Base-by-base conservation (phyloP, 1,140 invertebrate genomes). In the Drosophila arawakana region DNA sequence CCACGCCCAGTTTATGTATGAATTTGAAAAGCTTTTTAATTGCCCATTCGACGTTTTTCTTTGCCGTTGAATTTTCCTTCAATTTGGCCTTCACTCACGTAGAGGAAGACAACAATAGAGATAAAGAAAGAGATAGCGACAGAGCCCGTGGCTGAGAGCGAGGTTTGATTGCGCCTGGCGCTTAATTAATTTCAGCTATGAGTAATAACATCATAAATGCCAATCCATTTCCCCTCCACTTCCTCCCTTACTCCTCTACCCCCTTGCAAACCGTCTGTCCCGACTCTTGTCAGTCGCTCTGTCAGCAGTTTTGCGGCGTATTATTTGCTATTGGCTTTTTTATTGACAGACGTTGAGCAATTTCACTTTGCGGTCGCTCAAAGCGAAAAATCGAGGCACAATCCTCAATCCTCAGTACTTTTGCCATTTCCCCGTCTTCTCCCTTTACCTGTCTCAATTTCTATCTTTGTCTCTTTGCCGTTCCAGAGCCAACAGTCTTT, bases 291-390 rank as follows among this genome's bases (percentile, higher is more conserved):
- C 7, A 18, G 13, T 18, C 70, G 37, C 62, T 68, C 62, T 67
- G 78, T 80, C 52, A 68, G 62, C 81, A 76, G 57, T 84, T 83
- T 73, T 79, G 76, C 69, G 58, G 76, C 73, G 73, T 77, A 84
- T 80, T 84, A 84, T 84, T 83, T 83, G 81, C 81, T 44, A 80
- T 84, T 84, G 73, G 72, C 57, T 67, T 71, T 75, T 83, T 80
- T 80, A 84, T 84, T 84, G 81, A 81, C 81, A 85, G 81, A 85
- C 77, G 65, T 82, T 70, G 65, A 67, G 82, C 80, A 85, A 85
- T 85, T 85, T 85, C 81, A 81, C 81, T 85, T 69, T 85, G 81
- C 70, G 81, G 82, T 85, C 50, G 62, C 72, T 58, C 46, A 72
- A 58, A 72, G 58, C 58, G 35, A 35, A 47, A 49, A 47, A 71